Base-by-base conservation (phyloP, 2,888 invertebrate genomes). In the Meandrusa payeni region DNA sequence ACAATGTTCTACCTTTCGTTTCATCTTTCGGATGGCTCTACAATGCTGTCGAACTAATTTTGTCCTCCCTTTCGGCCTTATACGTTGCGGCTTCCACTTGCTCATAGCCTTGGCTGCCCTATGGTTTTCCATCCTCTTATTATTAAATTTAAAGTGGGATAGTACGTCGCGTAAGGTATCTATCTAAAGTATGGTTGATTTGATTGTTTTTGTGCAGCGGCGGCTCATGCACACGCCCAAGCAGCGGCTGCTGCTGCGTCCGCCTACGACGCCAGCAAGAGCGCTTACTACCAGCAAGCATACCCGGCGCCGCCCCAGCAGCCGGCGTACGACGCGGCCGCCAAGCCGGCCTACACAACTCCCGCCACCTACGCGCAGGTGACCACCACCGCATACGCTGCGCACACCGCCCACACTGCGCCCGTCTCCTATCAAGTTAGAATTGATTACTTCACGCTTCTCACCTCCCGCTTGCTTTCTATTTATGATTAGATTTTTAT, bases 211-310 rank as follows among this genome's bases (percentile, higher is more conserved):
- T 54, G 54, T 44, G 42, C 66, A 62, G 77, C 79, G 58, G 81
- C 85, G 55, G 82, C 81, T 34, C 83, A 82, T 65, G 82, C 82
- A 33, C 82, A 82, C 64, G 82, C 83, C 4, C 83, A 83, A 64
- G 83, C 83, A 37, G 83, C 83, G 10, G 89, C 91, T 37, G 88
- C 87, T 48, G 89, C 89, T 1, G 88, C 88, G 48, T 92, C 92
- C 23, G 90, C 93, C 29, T 94, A 94, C 88, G 95, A 94, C 88
- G 93, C 95, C 6, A 93, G 93, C 62, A 94, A 95, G 80, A 93
- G 94, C 1, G 93, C 93, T 49, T 95, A 95, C 77, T 95, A 95
- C 76, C 95, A 95, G 77, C 93, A 94, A 56, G 92, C 94, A n/a
- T 89, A 91, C 29, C 91, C 92, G 24, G 90, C 91, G 33, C 90